Base-by-base conservation (phyloP, 1,140 invertebrate species). In the Atopsyche davidsoni region DNA sequence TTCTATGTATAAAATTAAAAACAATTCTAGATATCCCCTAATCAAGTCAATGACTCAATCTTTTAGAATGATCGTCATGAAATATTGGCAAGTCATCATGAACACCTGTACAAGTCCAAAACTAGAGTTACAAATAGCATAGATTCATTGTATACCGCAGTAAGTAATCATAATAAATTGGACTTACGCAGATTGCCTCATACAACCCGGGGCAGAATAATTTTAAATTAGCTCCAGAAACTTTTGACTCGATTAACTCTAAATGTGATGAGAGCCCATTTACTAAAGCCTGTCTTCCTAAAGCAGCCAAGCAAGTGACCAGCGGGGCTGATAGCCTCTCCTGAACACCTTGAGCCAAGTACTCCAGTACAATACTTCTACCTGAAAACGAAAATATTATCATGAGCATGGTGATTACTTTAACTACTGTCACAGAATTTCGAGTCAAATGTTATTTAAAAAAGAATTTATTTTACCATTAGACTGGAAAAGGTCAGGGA, bases 341-440 rank as follows among this genome's bases (percentile, higher is more conserved):
- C 46, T 68, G 64, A 0, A 66, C 66, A 28, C 70, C 65, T 59
- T 73, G 67, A 1, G 69, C 65, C 22, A 72, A 40, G 48, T 73
- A 73, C 36, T 73, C 70, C 51, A 69, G 67, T 13, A 72, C 61
- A 19, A 71, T 69, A 24, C 66, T 64, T 62, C 69, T 68, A 21
- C 70, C 70, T 73, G 56, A 4, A 62, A 60, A 13, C 2, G 21
- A 45, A 35, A 41, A 46, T 41, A 45, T n/a, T n/a, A n/a, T n/a
- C n/a, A n/a, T n/a, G n/a, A 10, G 18, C 7, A 35, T 47, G 22
- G 22, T 21, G 4, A 24, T 7, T 32, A 35, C 6, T 46, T 36
- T 36, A 11, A 46, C 22, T 23, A 23, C 7, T 28, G 7, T 9
- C 25, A 28, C 13, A 28, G 7, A 28, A 28, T 28, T 9, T 9